Base-by-base conservation (phyloP, 2,888 invertebrate genomes). In the Rambutsinella grinnellia region DNA sequence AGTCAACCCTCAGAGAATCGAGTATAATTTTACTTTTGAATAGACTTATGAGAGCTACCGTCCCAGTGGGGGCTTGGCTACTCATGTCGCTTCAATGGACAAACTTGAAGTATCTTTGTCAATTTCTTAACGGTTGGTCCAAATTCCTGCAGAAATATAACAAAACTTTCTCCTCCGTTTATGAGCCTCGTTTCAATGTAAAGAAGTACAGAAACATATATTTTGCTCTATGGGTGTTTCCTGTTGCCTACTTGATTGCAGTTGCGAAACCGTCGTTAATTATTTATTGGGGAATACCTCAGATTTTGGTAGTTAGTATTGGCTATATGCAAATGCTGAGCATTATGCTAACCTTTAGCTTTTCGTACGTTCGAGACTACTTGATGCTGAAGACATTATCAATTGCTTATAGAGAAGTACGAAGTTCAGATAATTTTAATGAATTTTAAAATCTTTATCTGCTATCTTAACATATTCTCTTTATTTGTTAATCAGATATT, bases 81-180 rank as follows among this genome's bases (percentile, higher is more conserved):
- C 0, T 19, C 23, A 23, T 17, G 0, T 3, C 47, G 2, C 17
- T 67, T 15, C 47, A 60, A 10, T 66, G 60, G 66, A 0, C 28
- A 0, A 19, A 53, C n/a, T 36, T 66, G 0, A 15, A 10, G 5
- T 47, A 26, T 2, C 54, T 74, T 21, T 74, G 74, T 17, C 1
- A 54, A n/a, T 74, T 61, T 24, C 44, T 74, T 15, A 54, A 74
- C 10, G 47, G 23, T 2, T 74, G 74, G 74, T 27, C 60, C 15
- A 5, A 13, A 2, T 74, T 67, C 17, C 21, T 67, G 10, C 2
- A 17, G 3, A 13, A 27, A 17, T 74, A 49, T 49, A 24, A 56
- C 0, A 15, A 0, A 0, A 13, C 17, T 0, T 74, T 74, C 15
- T 44, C 44, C 0, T 8, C 61, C 0, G 6, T 53, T 13, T 58